Evolutionary conservation across 2,888 invertebrate genomes (phyloP), one percentile per base, ranked within the genome.

Genomic region (Plutella xylostella): DNA sequence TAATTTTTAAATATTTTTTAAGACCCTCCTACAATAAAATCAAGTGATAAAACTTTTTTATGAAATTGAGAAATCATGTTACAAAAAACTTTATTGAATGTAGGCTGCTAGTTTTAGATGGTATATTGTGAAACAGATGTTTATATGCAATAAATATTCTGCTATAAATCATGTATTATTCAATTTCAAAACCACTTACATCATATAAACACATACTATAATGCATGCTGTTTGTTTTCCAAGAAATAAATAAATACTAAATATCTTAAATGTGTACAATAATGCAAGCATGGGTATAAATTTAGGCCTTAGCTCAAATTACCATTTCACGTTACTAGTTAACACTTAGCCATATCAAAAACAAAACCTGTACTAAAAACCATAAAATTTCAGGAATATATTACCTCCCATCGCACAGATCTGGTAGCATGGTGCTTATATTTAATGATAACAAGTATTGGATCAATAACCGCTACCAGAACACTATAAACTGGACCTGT

Each of bases 401-500:
- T 57, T 83, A 82, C 53, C 66, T 83, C 2, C 83, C 83, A 1
- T 83, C 83, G 1, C 79, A 80, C 50, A 76, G 83, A n/a, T 72
- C 75, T 0, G 83, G 83, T 31, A 83, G 82, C 51, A 83, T 82
- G 80, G 82, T 83, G 30, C 60, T 83, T 43, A 83, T 83, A 55
- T 83, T 70, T 60, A 76, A 80, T 48, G 82, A 83, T 53, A 83
- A 83, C 61, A 83, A 83, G 54, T 83, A 75, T 48, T 83, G 83
- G 83, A 79, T 83, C 53, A 83, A 83, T 57, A 83, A 83, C 44
- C 65, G 82, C 9, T 83, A 83, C 45, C 82, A 80, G 57, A 82
- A 82, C 53, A 83, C 83, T 0, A 83, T 83, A 18, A 83, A 83
- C 46, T 83, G 83, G 83, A 83, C 83, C 0, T 83, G 83, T 54